A percentile compares a stretch with the other conserved stretches of the same genome.
Conservation (phyloP, 2,113 vertebrate species). For the Leucoraja erinaceus region DNA sequence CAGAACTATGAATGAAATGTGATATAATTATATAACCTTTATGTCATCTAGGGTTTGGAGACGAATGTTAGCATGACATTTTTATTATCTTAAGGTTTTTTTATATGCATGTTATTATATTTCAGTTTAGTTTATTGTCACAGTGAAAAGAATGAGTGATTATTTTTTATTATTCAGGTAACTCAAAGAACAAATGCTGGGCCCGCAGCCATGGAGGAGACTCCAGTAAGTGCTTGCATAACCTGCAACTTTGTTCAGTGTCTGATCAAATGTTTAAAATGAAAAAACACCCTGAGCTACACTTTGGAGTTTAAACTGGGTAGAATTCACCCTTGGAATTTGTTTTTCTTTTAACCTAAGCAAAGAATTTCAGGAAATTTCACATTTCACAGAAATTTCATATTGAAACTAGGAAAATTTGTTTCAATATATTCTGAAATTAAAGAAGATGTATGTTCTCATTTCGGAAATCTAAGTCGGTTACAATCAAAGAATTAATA, state of each 20-base stretch:
- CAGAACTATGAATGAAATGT: neutral
- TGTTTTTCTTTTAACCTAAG: neutral
- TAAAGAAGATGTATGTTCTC: too few relatives aligned
- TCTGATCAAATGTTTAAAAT: neutral
- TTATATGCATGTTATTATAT: neutral
- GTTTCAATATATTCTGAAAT: too few relatives aligned
- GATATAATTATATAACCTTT: neutral
- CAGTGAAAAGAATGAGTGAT: neutral
- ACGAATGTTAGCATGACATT: too few relatives aligned
- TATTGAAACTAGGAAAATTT: too few relatives aligned
- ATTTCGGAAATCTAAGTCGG: neutral
- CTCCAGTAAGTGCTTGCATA: neutral
- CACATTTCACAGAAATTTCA: too few relatives aligned
- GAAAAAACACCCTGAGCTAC: too few relatives aligned
- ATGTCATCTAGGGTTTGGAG: too few relatives aligned
- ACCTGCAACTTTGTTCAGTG: neutral
- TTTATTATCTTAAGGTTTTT: neutral
- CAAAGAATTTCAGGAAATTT: too few relatives aligned
- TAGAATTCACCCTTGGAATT: neutral
- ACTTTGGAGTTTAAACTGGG: neutral
- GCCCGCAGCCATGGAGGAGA: neutral
- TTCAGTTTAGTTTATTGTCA: too few relatives aligned
- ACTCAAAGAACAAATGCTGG: conserved; percentile 10
- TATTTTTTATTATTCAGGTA: neutral
- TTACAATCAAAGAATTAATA: neutral